These are phyloP conservation scores for Xyrauchen texanus DNA, from an alignment of 2,113 vertebrate species.

Conservation along the genomic window DNA sequence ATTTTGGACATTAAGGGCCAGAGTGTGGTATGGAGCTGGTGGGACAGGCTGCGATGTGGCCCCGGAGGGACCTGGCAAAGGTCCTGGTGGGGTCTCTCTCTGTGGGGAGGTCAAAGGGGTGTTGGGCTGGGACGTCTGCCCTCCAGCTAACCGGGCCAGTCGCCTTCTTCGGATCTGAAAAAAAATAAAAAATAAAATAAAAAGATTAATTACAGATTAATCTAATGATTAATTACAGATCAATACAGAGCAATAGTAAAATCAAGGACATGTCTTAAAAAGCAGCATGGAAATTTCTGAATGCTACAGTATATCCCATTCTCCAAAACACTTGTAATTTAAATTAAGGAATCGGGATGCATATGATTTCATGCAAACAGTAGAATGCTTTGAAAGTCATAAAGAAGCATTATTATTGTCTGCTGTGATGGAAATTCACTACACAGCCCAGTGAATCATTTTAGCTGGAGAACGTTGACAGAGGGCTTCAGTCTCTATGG, in stretches of 20 bases:
- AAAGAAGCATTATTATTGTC: too few species aligned
- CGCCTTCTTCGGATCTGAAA: slow-evolving; percentile 90
- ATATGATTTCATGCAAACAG: too few species aligned
- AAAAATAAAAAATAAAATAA: too few species aligned
- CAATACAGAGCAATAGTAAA: neutral
- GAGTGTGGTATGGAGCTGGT: slow-evolving; percentile 84
- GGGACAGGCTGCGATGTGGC: slow-evolving; percentile 75
- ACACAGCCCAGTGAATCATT: too few species aligned
- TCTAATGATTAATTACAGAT: neutral
- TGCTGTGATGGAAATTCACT: too few species aligned
- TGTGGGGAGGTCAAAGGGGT: slow-evolving; percentile 94
- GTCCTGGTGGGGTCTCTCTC: slow-evolving; percentile 92
- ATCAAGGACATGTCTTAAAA: too few species aligned
- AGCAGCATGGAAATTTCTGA: too few species aligned
- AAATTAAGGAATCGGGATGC: too few species aligned
- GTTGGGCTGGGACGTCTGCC: slow-evolving; percentile 89
- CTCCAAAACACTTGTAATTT: neutral
- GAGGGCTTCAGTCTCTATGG: slow-evolving; percentile 2
- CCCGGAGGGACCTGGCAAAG: slow-evolving; percentile 82
- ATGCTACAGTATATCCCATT: neutral
- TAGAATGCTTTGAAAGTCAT: too few species aligned
- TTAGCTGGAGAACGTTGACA: slow-evolving; percentile 5
- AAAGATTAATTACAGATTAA: too few species aligned
- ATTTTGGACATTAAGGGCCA: slow-evolving; percentile 87
- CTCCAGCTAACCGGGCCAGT: slow-evolving; percentile 90